Base-by-base conservation (phyloP, 2,888 invertebrate genomes). In the Nebria brevicollis region DNA sequence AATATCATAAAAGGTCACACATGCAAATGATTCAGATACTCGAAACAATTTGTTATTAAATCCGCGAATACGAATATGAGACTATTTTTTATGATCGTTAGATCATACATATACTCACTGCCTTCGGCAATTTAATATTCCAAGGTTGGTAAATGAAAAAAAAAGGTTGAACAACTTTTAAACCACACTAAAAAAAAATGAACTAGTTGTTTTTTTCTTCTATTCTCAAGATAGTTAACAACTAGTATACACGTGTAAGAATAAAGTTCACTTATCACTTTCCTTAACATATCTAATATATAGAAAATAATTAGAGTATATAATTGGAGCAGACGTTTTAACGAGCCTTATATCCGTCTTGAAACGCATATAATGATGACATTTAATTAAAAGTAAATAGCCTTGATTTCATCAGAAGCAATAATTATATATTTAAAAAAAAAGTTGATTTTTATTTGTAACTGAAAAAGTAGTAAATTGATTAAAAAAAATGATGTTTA, bases 181-280 rank as follows among this genome's bases (percentile, higher is more conserved):
- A 72, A 54, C 54, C 13, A 8, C 13, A 54, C 13, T 54, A 66
- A 73, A 73, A 78, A 73, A 78, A 78, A 65, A 20, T 78, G 73
- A 77, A 72, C 72, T 34, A 77, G 64, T 77, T 77, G 77, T 72
- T 42, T 15, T 66, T 43, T 25, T 70, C 54, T 72, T 25, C 70
- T 70, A 70, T 70, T 8, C 2, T 10, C 20, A 70, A 11, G 34
- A 26, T 70, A 70, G 1, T 70, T 20, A 70, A 70, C 20, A 26
- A n/a, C 0, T 70, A 3, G 5, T 34, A 34, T 34, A 54, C 54
- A 54, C 54, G 54, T 54, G 54, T 54, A 54, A 54, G 54, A 3
- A 8, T 13, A 54, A 54, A 54, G 54, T 54, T 2, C 54, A 54
- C 8, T 54, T 54, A 8, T 5, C 0, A 34, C 54, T 54, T 6